Conservation (phyloP, 23 tunicate genomes). For the Trididemnum clinides region DNA sequence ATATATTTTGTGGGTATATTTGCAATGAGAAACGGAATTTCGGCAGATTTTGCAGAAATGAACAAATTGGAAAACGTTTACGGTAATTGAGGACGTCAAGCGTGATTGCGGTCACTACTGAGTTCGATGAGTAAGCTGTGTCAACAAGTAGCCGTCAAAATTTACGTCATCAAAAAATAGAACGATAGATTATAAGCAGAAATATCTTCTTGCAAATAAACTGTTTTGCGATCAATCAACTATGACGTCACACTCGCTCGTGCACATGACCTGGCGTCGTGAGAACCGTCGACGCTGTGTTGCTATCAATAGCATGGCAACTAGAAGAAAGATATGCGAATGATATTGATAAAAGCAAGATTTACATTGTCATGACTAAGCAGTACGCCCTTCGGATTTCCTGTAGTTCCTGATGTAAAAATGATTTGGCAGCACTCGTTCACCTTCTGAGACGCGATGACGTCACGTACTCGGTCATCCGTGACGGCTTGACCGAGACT, state of each 20-base stretch:
- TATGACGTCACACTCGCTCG: not conserved
- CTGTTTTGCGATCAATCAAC: not conserved
- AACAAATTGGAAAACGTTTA: no score
- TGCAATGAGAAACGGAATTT: no score
- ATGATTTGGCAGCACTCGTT: constrained; percentile 65
- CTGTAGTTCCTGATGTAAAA: constrained; percentile 65
- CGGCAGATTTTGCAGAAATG: no score
- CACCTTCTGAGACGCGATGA: constrained; percentile 22
- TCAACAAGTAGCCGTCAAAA: no score
- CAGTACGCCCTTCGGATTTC: constrained; percentile 53
- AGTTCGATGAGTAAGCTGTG: no score
- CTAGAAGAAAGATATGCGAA: not conserved
- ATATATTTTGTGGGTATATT: no score
- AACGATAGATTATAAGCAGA: no score
- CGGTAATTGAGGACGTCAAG: no score
- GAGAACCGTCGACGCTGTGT: not conserved
- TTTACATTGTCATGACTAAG: constrained; percentile 67
- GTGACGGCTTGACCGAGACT: not conserved
- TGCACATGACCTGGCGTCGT: not conserved
- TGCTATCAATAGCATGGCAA: not conserved
- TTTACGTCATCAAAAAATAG: no score
- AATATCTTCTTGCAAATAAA: not conserved
- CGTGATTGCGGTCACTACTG: no score
- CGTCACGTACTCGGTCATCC: constrained; percentile 28
- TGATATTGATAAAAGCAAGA: not conserved